Conservation (phyloP, 1,140 invertebrate genomes). For the Magallana gigas region DNA sequence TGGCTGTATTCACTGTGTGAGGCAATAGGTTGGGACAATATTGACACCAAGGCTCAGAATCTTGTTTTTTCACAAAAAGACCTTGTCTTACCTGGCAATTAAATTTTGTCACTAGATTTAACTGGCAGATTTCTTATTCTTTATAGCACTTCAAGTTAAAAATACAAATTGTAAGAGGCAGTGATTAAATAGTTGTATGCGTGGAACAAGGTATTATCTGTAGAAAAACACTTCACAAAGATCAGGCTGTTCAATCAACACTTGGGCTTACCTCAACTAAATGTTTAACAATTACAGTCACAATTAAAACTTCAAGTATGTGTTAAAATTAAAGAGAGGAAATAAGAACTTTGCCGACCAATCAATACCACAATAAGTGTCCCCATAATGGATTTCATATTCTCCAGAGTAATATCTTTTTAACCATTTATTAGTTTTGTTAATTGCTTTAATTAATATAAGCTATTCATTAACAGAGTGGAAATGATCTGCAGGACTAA, state of each 20-base stretch:
- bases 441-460: too few relatives aligned
- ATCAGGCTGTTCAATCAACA: not conserved
- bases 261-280: too few relatives aligned
- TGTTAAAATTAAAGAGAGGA: too few relatives aligned
- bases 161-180: not conserved
- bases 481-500: too few relatives aligned
- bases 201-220: not conserved
- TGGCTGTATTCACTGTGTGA: not conserved
- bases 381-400: too few relatives aligned
- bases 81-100: not conserved
- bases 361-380: too few relatives aligned
- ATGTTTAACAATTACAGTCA: too few relatives aligned
- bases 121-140: not conserved
- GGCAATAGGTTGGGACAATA: not conserved
- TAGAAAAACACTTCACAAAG: not conserved
- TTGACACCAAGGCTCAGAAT: not conserved
- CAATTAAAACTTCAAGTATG: too few relatives aligned
- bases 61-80: not conserved
- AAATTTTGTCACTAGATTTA: slow-evolving; percentile 23
- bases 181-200: slow-evolving; percentile 6
- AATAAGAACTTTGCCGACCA: too few relatives aligned
- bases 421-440: too few relatives aligned
- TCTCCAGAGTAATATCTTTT: too few relatives aligned
- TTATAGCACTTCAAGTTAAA: slow-evolving; percentile 26
- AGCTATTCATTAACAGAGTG: too few relatives aligned